Conservation (phyloP, 35 echinoderm and acorn worm genomes). For the Diadema setosum region DNA sequence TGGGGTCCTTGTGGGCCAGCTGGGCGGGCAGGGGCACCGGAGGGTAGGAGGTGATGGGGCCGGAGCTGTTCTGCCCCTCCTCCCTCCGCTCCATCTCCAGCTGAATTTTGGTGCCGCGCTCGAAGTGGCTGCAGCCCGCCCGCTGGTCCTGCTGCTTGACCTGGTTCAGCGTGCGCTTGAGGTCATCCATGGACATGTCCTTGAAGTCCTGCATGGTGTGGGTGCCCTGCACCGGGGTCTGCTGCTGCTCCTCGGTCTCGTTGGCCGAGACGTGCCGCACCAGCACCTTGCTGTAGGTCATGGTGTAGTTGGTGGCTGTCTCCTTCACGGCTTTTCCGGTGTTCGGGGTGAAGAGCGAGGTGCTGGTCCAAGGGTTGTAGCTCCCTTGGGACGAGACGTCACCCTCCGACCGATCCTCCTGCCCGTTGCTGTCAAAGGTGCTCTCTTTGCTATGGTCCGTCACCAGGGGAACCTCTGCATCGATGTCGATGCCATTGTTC, state of each 20-base stretch:
- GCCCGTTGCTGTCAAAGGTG: not conserved
- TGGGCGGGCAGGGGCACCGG: not conserved
- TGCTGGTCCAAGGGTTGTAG: constrained; percentile 43
- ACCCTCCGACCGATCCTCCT: not conserved
- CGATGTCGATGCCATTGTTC: not conserved
- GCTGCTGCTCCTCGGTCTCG: not conserved
- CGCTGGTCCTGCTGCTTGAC: constrained; percentile 62
- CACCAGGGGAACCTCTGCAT: not conserved
- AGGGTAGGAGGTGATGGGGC: not conserved
- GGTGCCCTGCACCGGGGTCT: constrained; percentile 30
- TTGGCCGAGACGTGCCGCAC: constrained; percentile 49
- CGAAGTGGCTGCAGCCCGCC: constrained; percentile 61
- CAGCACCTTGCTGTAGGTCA: constrained; percentile 68
- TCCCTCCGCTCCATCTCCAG: constrained; percentile 61
- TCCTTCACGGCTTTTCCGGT: constrained; percentile 25
- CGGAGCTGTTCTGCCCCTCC: not conserved
- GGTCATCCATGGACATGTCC: constrained; percentile 60
- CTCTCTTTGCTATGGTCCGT: not conserved
- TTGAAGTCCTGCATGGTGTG: constrained; percentile 65
- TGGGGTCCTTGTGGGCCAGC: not conserved
- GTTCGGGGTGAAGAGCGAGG: not conserved
- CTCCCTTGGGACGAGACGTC: not conserved
- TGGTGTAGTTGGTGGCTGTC: constrained; percentile 68
- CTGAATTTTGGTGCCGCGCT: constrained; percentile 65
- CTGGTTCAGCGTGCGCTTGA: constrained; percentile 54